Base-by-base conservation (phyloP, 2,113 vertebrate species). In the Tragulus kanchil region DNA sequence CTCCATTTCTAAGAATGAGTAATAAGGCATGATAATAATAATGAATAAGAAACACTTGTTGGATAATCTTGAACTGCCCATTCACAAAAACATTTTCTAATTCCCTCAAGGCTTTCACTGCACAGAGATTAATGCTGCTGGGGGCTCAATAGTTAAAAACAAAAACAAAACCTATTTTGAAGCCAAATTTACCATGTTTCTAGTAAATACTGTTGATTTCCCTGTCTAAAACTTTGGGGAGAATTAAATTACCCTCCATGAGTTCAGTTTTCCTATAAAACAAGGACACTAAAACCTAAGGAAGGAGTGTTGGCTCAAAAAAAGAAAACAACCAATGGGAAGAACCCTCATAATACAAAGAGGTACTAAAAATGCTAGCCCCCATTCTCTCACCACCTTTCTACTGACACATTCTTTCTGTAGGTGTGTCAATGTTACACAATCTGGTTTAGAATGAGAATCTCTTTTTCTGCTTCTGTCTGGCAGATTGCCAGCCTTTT, bases 401-500 rank as follows among this genome's bases (percentile, higher is more conserved):
- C 13, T 64, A 48, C 1, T 16, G 14, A 36, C 28, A 31, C 1
- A 7, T 45, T 88, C 48, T 82, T 83, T 79, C 58, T 69, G 69
- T 26, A 81, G 56, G 16, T 8, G 73, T 50, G 45, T 25, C 69
- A 45, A 48, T n/a, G 19, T 50, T 59, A 23, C 1, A 36, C 1
- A 5, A 6, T 78, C 19, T 79, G n/a, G 4, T 67, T 78, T 79
- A 82, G 75, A 75, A 42, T 28, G 8, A 54, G 89, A 93, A 69
- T 13, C 48, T 56, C 28, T 36, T 85, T 90, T 93, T 42, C 15
- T 90, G 26, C 42, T 58, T 67, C 82, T 50, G 50, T 28, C 91
- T 88, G 79, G 92, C 52, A 85, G 62, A 45, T 13, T 75, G 21
- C 73, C 95, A 86, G 36, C 52, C 59, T 89, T 73, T 94, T 64